Percentiles rank a stretch among this genome's conserved stretches.
These are phyloP conservation scores for Gymnodraco acuticeps DNA, from an alignment of 2,797 vertebrate genomes.

Conservation along the genomic window DNA sequence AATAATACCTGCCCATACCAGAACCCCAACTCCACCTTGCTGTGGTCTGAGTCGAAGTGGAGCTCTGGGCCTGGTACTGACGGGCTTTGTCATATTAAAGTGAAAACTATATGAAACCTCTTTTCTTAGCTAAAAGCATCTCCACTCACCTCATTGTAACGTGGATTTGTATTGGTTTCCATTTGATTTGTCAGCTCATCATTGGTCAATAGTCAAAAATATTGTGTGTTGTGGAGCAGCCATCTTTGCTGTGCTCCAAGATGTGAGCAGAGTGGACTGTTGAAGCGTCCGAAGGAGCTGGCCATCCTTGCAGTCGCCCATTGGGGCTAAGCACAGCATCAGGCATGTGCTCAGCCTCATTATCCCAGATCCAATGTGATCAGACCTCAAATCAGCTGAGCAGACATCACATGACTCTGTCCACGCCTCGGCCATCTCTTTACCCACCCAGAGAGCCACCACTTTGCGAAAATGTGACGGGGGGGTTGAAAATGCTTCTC, in stretches of 20 bases:
- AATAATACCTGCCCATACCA: no score
- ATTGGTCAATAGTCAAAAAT: background rate
- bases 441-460: slow-evolving; percentile 43
- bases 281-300: slow-evolving; percentile 12
- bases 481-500: slow-evolving; percentile 26
- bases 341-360: slow-evolving; percentile 64
- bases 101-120: background rate
- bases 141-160: background rate
- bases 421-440: slow-evolving; percentile 27
- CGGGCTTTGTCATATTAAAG: background rate
- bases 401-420: slow-evolving; percentile 27
- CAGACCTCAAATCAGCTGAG: slow-evolving; percentile 54
- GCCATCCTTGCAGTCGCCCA: slow-evolving; percentile 22
- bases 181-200: background rate
- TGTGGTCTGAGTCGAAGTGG: no score
- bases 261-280: slow-evolving; percentile 4
- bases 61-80: no score
- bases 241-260: background rate
- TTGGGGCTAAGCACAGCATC: slow-evolving; percentile 59
- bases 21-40: no score
- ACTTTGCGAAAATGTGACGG: slow-evolving; percentile 38
- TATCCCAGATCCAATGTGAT: slow-evolving; percentile 49
- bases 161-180: background rate
- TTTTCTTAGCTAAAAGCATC: background rate
- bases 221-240: background rate